phyloP scores from a whole-genome alignment of 2,797 vertebrate genomes.

The Poeciliopsis gracilis region DNA sequence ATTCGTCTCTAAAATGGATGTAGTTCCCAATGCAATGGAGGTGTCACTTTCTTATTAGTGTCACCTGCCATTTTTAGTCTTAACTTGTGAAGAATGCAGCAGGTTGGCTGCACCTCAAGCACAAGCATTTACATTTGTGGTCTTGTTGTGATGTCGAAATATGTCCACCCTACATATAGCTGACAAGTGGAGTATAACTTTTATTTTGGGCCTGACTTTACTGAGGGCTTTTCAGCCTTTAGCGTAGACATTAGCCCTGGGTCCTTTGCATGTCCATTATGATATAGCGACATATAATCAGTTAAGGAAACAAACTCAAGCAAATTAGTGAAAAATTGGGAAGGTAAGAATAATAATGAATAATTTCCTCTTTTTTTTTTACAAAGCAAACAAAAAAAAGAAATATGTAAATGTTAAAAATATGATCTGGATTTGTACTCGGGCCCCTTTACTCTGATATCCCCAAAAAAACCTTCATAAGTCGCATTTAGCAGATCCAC shows the following conservation, averaged over 20 bases:
- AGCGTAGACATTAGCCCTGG: background rate
- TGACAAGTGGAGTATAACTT: background rate
- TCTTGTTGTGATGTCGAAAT: background rate
- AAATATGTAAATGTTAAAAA: too few relatives aligned
- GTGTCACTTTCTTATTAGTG: conserved; percentile 5
- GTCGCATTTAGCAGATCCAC: background rate
- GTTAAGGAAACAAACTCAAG: background rate
- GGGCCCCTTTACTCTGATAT: background rate
- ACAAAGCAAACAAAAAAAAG: background rate
- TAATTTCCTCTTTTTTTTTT: background rate
- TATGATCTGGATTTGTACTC: background rate
- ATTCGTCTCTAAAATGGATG: background rate
- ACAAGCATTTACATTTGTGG: background rate
- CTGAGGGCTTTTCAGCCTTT: background rate
- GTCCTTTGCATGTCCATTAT: background rate
- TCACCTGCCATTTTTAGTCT: background rate
- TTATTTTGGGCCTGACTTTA: background rate
- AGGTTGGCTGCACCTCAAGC: background rate
- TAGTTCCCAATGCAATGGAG: conserved; percentile 1
- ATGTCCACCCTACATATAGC: background rate
- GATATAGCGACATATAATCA: background rate
- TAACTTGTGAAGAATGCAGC: background rate
- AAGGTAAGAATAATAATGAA: background rate
- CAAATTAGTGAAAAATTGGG: background rate
- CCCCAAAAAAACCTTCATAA: background rate